Base-by-base conservation (phyloP, 2,888 invertebrate species). In the Eubasilissa splendida region DNA sequence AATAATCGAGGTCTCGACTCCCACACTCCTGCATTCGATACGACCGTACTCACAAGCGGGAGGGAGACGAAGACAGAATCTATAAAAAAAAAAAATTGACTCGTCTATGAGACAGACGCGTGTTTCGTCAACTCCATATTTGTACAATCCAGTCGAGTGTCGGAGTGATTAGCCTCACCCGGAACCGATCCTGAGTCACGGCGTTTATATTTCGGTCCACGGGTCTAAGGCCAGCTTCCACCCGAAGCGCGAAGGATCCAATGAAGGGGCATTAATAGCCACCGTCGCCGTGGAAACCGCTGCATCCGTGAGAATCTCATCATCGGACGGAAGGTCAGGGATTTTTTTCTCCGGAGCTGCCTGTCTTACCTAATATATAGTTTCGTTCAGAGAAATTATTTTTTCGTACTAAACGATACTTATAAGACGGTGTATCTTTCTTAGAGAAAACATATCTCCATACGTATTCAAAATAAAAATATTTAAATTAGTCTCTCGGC, bases 1-100 rank as follows among this genome's bases (percentile, higher is more conserved):
- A 77, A 68, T 31, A 76, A 79, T 81, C 81, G 81, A 81, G 81
- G 81, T 31, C 81, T 78, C 77, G 56, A 12, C 79, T 54, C 81
- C 81, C 66, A 81, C 81, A 77, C 81, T 42, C 53, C 70, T 14
- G 31, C 31, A 12, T 65, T 14, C 59, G 58, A 73, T 63, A 66
- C 12, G 50, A 54, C 53, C 71, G 33, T 56, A 73, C 56, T 73
- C 56, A n/a, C 71, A 7, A 14, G n/a, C 12, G 5, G 68, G 56
- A 8, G 5, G 68, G 56, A 8, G 54, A 80, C 14, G 14, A 76
- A 31, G 63, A 80, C 42, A 42, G 42, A 42, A 42, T 42, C 22
- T 22, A 42, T 42, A 42, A 1, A 42, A 42, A 42, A n/a, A 42
- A 42, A 42, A 4, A 4, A 42, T 7, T 2, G 63, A 75, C 50